Conservation (phyloP, 2,113 vertebrate species). For the Chaetodon auriga region DNA sequence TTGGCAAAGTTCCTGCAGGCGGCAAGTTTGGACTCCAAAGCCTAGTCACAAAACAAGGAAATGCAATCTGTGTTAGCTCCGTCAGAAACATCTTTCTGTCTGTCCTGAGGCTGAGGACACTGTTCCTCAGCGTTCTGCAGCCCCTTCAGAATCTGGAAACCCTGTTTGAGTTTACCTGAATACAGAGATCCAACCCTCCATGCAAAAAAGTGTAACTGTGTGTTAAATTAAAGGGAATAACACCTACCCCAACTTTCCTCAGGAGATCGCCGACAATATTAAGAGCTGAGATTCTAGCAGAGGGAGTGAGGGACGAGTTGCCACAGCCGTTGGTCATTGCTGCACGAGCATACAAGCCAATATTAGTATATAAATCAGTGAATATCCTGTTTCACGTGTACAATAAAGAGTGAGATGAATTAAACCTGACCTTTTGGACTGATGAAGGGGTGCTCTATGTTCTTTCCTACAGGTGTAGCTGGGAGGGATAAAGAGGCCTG, state of each 20-base stretch:
- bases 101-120: not conserved
- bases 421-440: conserved; percentile 88
- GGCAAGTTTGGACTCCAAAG: conserved; percentile 97
- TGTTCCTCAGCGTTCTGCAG: not conserved
- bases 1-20: conserved; percentile 98
- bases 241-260: conserved; percentile 96
- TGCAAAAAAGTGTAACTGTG: not conserved
- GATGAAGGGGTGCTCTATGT: conserved; percentile 90
- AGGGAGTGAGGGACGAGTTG: conserved; percentile 93
- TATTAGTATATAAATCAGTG: not conserved
- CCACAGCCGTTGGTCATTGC: conserved; percentile 94
- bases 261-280: conserved; percentile 99
- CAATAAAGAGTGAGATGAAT: not conserved
- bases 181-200: not conserved
- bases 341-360: conserved; percentile 52
- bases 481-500: conserved; percentile 96
- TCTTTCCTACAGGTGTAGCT: conserved; percentile 93
- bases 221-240: not conserved
- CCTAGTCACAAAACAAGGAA: conserved; percentile 80
- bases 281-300: conserved; percentile 97
- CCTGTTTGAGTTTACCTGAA: not conserved
- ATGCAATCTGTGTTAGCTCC: not conserved
- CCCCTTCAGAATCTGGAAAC: not conserved
- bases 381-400: not conserved
- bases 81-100: not conserved